phyloP scores from a whole-genome alignment of 2,888 invertebrate species.

The Cephus sareptanus region DNA sequence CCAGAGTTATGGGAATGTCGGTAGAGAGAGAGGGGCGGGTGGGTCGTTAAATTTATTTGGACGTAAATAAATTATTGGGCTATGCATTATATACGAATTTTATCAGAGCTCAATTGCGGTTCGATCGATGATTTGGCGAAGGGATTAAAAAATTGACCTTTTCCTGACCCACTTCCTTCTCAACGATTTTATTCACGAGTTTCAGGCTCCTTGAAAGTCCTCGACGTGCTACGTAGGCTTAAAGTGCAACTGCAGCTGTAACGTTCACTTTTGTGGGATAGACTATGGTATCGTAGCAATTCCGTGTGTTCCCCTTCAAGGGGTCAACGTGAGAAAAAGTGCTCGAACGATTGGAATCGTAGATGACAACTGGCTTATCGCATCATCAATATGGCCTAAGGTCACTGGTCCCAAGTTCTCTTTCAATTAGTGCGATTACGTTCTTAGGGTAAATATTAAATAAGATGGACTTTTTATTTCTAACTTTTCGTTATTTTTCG shows the following conservation, averaged over 20 bases:
- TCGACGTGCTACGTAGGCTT: background rate
- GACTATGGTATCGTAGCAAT: background rate
- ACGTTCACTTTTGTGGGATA: background rate
- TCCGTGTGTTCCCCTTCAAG: background rate
- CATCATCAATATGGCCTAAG: background rate
- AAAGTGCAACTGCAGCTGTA: background rate
- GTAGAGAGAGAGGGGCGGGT: background rate
- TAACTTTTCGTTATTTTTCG: too few relatives aligned
- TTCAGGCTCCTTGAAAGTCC: background rate
- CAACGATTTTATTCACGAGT: background rate
- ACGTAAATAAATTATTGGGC: conserved; percentile 18
- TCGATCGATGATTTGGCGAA: background rate
- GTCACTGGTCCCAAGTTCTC: background rate
- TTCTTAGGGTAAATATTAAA: too few relatives aligned
- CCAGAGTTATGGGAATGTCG: conserved; percentile 10
- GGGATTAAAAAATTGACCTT: background rate
- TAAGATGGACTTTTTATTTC: too few relatives aligned
- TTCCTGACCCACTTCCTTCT: background rate
- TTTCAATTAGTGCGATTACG: background rate
- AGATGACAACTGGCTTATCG: background rate
- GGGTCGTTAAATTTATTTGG: conserved; percentile 23
- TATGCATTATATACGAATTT: background rate
- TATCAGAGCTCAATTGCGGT: background rate
- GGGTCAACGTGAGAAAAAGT: background rate
- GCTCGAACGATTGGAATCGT: background rate